A percentile compares a stretch with the other conserved stretches of the same genome.
phyloP scores from a whole-genome alignment of 64 coral and sea anemone species.

The Orbicella faveolata region DNA sequence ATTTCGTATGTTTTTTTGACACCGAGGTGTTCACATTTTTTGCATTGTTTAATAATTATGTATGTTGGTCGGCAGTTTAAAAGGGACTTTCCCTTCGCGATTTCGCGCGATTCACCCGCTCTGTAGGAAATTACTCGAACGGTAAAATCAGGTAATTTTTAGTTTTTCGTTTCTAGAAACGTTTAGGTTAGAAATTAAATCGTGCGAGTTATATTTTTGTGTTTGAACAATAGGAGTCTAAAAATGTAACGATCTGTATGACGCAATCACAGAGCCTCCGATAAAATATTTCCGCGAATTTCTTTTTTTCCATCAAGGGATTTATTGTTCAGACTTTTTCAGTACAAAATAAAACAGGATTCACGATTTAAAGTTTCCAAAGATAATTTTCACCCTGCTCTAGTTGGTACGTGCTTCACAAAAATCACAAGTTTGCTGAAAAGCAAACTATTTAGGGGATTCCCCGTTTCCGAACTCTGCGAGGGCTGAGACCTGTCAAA shows the following conservation, averaged over 20 bases:
- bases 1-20: background rate
- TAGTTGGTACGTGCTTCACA: background rate
- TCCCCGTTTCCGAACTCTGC: background rate
- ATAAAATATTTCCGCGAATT: background rate
- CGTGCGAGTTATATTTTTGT: background rate
- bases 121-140: background rate
- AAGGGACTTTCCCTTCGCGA: slow-evolving; percentile 9
- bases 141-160: too few relatives aligned
- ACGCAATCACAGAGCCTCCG: background rate
- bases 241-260: background rate
- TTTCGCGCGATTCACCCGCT: background rate
- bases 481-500: background rate
- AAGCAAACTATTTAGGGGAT: slow-evolving; percentile 17
- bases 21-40: background rate
- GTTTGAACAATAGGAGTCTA: background rate
- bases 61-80: background rate
- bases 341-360: background rate
- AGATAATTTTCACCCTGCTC: background rate
- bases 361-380: background rate
- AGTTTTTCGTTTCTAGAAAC: too few relatives aligned
- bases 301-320: background rate
- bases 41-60: background rate
- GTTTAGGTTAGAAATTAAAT: background rate
- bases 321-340: background rate
- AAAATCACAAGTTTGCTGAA: background rate